Percentiles rank a stretch among this genome's conserved stretches.
These are phyloP conservation scores for Macrostomum lignano DNA, from an alignment of 1,140 invertebrate genomes.

Conservation along the genomic window DNA sequence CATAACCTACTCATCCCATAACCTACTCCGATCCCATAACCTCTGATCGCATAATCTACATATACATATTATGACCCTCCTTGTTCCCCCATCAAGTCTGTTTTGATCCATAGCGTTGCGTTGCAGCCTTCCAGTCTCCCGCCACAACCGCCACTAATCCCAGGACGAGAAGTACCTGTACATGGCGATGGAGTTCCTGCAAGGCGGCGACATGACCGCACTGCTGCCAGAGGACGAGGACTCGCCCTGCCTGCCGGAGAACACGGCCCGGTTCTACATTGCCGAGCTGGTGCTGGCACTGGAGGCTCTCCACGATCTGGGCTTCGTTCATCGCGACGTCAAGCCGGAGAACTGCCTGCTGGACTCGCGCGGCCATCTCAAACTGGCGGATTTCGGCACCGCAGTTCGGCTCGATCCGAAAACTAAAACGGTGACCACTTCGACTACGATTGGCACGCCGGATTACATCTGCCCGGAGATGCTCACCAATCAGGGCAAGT, in stretches of 20 bases:
- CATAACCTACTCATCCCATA: too few species aligned
- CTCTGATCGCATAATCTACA: too few species aligned
- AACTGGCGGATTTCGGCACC: constrained; percentile 92
- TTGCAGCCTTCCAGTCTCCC: too few species aligned
- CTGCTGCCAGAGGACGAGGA: constrained; percentile 96
- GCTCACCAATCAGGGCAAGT: constrained; percentile 76
- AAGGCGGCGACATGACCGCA: constrained; percentile 86
- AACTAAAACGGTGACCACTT: constrained; percentile 43
- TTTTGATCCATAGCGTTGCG: too few species aligned
- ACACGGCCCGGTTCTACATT: constrained; percentile 96
- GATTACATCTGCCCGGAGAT: constrained; percentile 98
- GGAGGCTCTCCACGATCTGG: constrained; percentile 91
- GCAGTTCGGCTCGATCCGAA: constrained; percentile 85
- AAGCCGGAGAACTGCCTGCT: constrained; percentile 96
- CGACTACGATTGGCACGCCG: constrained; percentile 90
- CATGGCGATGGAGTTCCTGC: constrained; percentile 99
- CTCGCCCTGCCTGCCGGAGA: constrained; percentile 64
- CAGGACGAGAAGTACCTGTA: constrained; percentile 50
- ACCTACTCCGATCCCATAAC: too few species aligned
- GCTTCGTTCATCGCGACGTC: constrained; percentile 91
- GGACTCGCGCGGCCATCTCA: constrained; percentile 71
- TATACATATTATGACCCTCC: too few species aligned
- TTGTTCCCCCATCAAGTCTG: too few species aligned
- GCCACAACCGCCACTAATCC: too few species aligned
- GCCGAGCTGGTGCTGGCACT: constrained; percentile 90